Base-by-base conservation (phyloP, 2,113 vertebrate species). In the Serranochromis macrocephalus region DNA sequence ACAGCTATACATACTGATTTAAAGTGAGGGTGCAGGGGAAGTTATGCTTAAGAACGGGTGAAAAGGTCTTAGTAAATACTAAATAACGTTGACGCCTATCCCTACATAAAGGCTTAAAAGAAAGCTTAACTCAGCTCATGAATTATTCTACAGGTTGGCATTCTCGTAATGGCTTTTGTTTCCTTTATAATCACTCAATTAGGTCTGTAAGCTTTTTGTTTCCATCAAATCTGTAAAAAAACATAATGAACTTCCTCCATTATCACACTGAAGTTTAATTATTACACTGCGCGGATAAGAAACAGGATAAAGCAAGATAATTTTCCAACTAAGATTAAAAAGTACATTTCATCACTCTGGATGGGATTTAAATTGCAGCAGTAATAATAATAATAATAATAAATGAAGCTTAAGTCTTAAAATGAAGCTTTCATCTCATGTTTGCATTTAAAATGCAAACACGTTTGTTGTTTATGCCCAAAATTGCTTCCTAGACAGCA, bases 401-500 rank as follows among this genome's bases (percentile, higher is more conserved):
- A 21, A 51, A 51, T 0, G 10, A 51, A 78, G 73, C 42, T 31
- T 33, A 21, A 21, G 45, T 0, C 26, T 51, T 31, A 51, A 51
- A 51, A 51, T 0, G 10, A 51, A 78, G 73, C 42, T 31, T 33
- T 51, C 11, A 33, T 78, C 17, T 78, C 26, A 36, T 36, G 36
- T 36, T 36, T 51, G 8, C 26, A 51, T 51, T 49, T 78, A 3
- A 51, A 78, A 78, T 51, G 11, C 17, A n/a, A 49, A 49, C 9
- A 47, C 11, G 17, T 49, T 31, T 49, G 19, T 31, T 31, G 26
- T 0, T 78, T 49, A n/a, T 49, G 45, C 26, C 2, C 42, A 31
- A 7, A 78, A 26, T 36, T 61, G 2, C 8, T 53, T 21, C 51
- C 45, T 7, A 7, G 57, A 45, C 85, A 87, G 73, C 79, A 88